Conservation (phyloP, 2,797 vertebrate species). For the Australoheros facetus region DNA sequence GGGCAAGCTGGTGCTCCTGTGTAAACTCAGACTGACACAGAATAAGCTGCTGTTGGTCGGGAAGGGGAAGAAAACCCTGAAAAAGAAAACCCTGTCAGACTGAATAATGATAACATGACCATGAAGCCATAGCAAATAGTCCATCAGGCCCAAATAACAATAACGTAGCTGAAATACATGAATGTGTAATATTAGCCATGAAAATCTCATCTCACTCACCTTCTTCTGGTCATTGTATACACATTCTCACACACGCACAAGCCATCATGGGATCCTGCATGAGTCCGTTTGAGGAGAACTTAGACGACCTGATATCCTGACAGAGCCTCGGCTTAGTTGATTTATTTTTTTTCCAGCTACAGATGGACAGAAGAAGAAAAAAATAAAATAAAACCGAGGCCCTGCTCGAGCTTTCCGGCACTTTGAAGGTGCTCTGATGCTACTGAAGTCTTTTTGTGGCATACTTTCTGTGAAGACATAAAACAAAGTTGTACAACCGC, state of each 20-base stretch:
- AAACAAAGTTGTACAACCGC: conserved; percentile 55
- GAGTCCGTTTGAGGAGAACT: conserved; percentile 30
- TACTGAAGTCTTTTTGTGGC: conserved; percentile 43
- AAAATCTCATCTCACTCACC: background rate
- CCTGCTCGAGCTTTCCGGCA: conserved; percentile 36
- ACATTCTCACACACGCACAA: background rate
- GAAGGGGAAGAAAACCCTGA: background rate
- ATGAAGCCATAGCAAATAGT: background rate
- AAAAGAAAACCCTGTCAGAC: background rate
- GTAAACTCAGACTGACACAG: background rate
- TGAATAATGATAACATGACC: background rate
- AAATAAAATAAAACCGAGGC: conserved; percentile 36
- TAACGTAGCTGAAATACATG: background rate
- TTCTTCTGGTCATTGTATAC: background rate
- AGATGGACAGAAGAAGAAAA: conserved; percentile 17
- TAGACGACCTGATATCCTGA: conserved; percentile 18
- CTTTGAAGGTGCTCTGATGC: conserved; percentile 62
- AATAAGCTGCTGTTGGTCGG: background rate
- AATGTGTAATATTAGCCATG: background rate
- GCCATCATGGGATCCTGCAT: conserved; percentile 3
- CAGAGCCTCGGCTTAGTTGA: conserved; percentile 45
- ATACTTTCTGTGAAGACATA: conserved; percentile 52
- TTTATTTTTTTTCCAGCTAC: conserved; percentile 36
- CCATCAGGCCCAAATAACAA: background rate
- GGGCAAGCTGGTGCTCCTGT: background rate